phyloP scores from a whole-genome alignment of 2,113 vertebrate genomes.

The Litocranius walleri region DNA sequence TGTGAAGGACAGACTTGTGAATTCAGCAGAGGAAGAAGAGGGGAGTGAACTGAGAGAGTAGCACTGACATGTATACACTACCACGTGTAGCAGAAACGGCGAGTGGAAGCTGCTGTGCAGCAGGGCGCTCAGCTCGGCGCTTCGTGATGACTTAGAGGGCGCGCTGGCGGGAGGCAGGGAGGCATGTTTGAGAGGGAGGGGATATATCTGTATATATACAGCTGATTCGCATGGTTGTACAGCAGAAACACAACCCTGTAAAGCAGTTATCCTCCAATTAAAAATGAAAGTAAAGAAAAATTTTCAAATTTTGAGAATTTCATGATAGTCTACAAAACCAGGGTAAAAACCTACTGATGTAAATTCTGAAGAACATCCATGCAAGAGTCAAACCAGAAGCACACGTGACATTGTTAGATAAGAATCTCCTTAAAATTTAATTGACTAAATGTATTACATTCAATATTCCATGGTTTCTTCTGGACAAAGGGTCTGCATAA shows the following conservation, averaged over 20 bases:
- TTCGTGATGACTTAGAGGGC: background rate
- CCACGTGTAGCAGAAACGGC: accelerated
- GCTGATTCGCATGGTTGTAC: background rate
- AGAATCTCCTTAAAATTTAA: constrained; percentile 96
- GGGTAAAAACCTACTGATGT: background rate
- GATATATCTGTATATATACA: background rate
- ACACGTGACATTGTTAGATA: constrained; percentile 77
- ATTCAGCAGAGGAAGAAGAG: background rate
- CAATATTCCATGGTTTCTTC: constrained; percentile 89
- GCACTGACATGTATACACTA: background rate
- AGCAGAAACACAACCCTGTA: background rate
- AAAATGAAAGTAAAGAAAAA: background rate
- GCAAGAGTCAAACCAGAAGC: constrained; percentile 16
- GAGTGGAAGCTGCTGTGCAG: background rate
- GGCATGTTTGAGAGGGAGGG: background rate
- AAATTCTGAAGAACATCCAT: background rate
- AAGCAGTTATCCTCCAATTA: background rate
- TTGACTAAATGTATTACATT: constrained; percentile 95
- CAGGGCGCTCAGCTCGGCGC: background rate
- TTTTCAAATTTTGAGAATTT: background rate
- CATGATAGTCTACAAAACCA: background rate
- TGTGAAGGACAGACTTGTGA: background rate
- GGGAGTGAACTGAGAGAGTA: background rate
- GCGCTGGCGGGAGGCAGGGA: background rate
- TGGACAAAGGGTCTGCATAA: constrained; percentile 89